Base-by-base conservation (phyloP, 1,140 invertebrate species). In the Matsumurasca onukii region DNA sequence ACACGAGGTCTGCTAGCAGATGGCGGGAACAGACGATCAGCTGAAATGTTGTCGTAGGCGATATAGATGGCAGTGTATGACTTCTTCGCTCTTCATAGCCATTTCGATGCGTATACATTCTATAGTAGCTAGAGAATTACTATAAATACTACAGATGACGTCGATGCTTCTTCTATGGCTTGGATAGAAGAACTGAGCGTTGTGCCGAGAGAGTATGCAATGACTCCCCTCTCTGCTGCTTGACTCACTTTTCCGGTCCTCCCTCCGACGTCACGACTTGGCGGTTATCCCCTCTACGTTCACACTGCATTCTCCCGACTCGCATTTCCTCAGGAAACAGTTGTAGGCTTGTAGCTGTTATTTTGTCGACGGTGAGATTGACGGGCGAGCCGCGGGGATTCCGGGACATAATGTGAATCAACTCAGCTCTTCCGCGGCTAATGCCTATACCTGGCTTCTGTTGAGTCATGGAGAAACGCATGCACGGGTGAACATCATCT, bases 11-110 rank as follows among this genome's bases (percentile, higher is more conserved):
- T 59, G 55, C 30, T 48, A 48, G 29, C 29, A 65, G 48, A 65
- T 65, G 62, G 62, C 62, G 62, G 62, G 62, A 65, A 65, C 17
- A 27, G 31, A 17, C 20, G 39, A 65, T 65, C 62, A 45, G 31
- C 62, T 65, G 62, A 31, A 25, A 31, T 9, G 24, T 45, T 25
- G 62, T 25, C 25, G 9, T 59, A 17, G 55, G 22, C 29, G 62
- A 45, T 65, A 65, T 20, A 48, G 62, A n/a, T 48, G 62, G 62
- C 62, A 65, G 39, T 45, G 62, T 20, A 20, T 65, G 34, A 65
- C 34, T 45, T 48, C 17, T 65, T 39, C 62, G 62, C 62, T 45
- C 34, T 17, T 31, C 62, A 48, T 39, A 31, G 62, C 62, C 48
- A 39, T 25, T 25, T 20, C 17, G 62, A 17, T 9, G 17, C 34